Percentiles rank a stretch among this genome's conserved stretches.
These are phyloP conservation scores for Rhingia campestris DNA, from an alignment of 2,888 invertebrate species.

Conservation along the genomic window DNA sequence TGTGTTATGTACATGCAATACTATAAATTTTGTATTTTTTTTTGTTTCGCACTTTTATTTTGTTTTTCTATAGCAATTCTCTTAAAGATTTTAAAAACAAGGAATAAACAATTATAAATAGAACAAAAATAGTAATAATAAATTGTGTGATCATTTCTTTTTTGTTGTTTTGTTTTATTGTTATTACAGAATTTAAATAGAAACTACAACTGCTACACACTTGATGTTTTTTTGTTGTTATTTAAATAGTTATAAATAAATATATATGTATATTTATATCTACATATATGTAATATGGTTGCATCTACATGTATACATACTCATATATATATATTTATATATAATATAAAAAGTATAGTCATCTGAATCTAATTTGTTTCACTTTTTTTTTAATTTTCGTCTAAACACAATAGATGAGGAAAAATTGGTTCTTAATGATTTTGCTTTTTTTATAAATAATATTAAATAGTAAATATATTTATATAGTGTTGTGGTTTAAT, in stretches of 20 bases:
- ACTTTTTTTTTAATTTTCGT: slow-evolving; percentile 21
- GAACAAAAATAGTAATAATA: slow-evolving; percentile 62
- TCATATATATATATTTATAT: slow-evolving; percentile 65
- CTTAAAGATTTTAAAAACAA: slow-evolving; percentile 50
- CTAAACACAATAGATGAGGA: slow-evolving; percentile 71
- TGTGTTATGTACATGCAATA: slow-evolving; percentile 72
- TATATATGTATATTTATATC: slow-evolving; percentile 65
- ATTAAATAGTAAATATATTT: slow-evolving; percentile 70
- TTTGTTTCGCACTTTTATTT: slow-evolving; percentile 55
- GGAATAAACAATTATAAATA: slow-evolving; percentile 50
- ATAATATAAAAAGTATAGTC: slow-evolving; percentile 67
- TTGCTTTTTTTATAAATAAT: slow-evolving; percentile 55
- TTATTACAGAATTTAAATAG: slow-evolving; percentile 74
- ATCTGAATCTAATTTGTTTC: slow-evolving; percentile 55
- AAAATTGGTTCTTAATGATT: slow-evolving; percentile 70
- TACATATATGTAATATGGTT: slow-evolving; percentile 29
- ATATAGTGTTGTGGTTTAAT: slow-evolving; percentile 67
- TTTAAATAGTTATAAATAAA: slow-evolving; percentile 70
- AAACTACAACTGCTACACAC: slow-evolving; percentile 70
- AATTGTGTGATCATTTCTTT: slow-evolving; percentile 63
- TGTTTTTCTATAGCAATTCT: slow-evolving; percentile 62
- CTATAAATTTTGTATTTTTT: slow-evolving; percentile 71
- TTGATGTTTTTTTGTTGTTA: slow-evolving; percentile 26
- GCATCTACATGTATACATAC: slow-evolving; percentile 30
- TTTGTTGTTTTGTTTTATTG: slow-evolving; percentile 60